Percentiles rank a stretch among this genome's conserved stretches.
Conservation (phyloP, 2,888 invertebrate genomes). For the Spodoptera exigua region DNA sequence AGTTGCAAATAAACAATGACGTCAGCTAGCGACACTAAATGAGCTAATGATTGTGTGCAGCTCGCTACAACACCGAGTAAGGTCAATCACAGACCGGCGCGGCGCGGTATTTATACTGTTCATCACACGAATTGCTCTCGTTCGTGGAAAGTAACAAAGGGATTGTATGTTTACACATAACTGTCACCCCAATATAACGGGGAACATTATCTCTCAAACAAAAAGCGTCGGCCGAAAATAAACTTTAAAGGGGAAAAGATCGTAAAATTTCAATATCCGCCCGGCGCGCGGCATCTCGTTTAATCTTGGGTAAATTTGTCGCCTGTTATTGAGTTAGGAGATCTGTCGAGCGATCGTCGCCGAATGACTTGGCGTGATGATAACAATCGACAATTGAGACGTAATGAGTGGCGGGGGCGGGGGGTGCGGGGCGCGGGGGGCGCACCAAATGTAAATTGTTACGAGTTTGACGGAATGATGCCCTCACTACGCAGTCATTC, state of each 20-base stretch:
- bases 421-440: neutral
- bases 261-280: constrained; percentile 79
- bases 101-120: constrained; percentile 16
- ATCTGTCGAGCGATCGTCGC: constrained; percentile 52
- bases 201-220: constrained; percentile 58
- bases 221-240: constrained; percentile 65
- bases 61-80: neutral
- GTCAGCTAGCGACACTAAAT: constrained; percentile 27
- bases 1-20: constrained; percentile 33
- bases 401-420: constrained; percentile 45
- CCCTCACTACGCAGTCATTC: constrained; percentile 44
- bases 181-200: constrained; percentile 59
- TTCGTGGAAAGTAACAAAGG: constrained; percentile 59
- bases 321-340: constrained; percentile 63
- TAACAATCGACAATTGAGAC: constrained; percentile 65
- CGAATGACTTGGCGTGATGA: constrained; percentile 61
- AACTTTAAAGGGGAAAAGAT: constrained; percentile 64
- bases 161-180: constrained; percentile 51
- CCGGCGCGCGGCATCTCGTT: constrained; percentile 68
- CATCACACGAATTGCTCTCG: constrained; percentile 32
- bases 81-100: constrained; percentile 8
- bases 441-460: constrained; percentile 53
- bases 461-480: constrained; percentile 48
- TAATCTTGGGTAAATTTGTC: constrained; percentile 75
- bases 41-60: constrained; percentile 30